phyloP scores from a whole-genome alignment of 2,113 vertebrate genomes.

The Chloropsis hardwickii region DNA sequence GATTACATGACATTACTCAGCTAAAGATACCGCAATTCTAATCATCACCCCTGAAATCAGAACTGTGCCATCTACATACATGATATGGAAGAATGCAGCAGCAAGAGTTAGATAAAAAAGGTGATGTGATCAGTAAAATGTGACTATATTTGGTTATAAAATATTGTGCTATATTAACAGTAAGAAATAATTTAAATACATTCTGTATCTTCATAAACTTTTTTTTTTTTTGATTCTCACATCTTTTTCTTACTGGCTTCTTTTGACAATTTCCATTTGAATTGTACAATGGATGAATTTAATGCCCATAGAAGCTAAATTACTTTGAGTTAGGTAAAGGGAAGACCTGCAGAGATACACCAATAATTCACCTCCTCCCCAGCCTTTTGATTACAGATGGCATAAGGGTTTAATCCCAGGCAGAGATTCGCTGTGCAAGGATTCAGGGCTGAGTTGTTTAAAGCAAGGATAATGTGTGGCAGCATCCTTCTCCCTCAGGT shows the following conservation, averaged over 20 bases:
- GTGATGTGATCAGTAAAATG: not conserved
- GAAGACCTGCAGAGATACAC: not conserved
- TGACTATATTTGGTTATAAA: not conserved
- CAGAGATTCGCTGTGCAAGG: not conserved
- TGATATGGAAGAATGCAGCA: not conserved
- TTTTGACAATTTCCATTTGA: not conserved
- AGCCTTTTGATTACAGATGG: not conserved
- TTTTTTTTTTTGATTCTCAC: not conserved
- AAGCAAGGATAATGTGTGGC: constrained; percentile 23
- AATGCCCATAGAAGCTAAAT: not conserved
- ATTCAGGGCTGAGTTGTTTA: not conserved
- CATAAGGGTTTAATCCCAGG: not conserved
- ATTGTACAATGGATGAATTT: not conserved
- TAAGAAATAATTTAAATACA: not conserved
- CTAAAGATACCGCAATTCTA: not conserved
- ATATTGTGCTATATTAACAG: not conserved
- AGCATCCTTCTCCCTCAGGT: constrained; percentile 27
- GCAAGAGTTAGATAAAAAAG: not conserved
- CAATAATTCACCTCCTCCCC: not conserved
- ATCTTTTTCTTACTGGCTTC: not conserved
- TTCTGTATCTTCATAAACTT: not conserved
- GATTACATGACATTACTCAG: not conserved
- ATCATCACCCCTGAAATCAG: not conserved
- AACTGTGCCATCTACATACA: not conserved
- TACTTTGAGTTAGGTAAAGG: not conserved